Evolutionary conservation across 2,888 invertebrate species (phyloP).

Genomic region (Zhuqinia jingwanae): DNA sequence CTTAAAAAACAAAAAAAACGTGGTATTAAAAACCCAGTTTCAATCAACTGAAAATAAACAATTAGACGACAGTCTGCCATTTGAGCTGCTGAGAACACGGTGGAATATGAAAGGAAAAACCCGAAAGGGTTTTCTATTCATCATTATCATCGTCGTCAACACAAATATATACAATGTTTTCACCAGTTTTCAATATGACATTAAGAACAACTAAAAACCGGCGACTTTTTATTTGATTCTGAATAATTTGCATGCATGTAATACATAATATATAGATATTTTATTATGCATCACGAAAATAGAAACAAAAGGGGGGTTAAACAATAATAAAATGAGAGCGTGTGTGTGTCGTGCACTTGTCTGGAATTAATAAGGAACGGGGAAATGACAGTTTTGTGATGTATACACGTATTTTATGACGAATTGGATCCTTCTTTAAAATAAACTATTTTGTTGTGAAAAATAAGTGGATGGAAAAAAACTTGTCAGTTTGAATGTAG

Average conservation of each 20-base stretch:
- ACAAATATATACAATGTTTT: neutral
- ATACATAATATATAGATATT: neutral
- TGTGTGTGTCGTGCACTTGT: constrained; percentile 26
- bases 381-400: neutral
- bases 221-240: constrained; percentile 14
- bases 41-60: constrained; percentile 57
- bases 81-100: neutral
- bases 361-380: constrained; percentile 14
- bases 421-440: neutral
- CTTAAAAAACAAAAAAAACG: constrained; percentile 28
- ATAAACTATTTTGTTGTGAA: neutral
- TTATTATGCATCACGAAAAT: neutral
- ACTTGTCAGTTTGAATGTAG: constrained; percentile 15
- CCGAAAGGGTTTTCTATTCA: constrained; percentile 3
- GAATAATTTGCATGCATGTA: constrained; percentile 9
- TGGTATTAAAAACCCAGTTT: constrained; percentile 35
- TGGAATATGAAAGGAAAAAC: constrained; percentile 12
- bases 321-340: neutral
- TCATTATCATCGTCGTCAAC: too few species aligned
- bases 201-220: neutral
- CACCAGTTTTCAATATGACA: neutral
- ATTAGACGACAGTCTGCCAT: constrained; percentile 29
- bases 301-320: neutral
- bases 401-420: neutral
- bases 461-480: neutral